These are phyloP conservation scores for Lamprotornis superbus DNA, from an alignment of 2,113 vertebrate genomes.

Conservation along the genomic window DNA sequence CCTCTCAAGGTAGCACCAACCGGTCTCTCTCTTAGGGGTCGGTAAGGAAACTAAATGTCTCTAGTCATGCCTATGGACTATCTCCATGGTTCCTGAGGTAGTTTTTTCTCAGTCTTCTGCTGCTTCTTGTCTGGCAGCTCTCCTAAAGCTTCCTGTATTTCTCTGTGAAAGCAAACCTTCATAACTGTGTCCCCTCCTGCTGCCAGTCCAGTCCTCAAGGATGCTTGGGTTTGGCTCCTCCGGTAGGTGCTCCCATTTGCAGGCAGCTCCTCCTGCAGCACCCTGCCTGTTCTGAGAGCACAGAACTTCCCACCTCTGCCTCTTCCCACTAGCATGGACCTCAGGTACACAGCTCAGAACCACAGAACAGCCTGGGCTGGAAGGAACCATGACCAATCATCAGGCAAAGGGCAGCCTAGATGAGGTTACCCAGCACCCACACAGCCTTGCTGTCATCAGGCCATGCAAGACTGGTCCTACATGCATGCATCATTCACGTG, in stretches of 20 bases:
- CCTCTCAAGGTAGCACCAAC: not conserved
- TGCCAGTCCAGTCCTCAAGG: not conserved
- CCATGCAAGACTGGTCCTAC: not conserved
- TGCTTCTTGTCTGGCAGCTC: not conserved
- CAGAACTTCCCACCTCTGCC: not conserved
- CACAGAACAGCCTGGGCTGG: not conserved
- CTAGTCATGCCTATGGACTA: not conserved
- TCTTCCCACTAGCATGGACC: not conserved
- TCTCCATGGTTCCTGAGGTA: not conserved
- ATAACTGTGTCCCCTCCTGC: not conserved
- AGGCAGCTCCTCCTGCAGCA: not conserved
- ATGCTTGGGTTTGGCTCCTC: not conserved
- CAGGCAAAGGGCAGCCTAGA: not conserved
- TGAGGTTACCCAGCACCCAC: not conserved
- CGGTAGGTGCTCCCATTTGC: not conserved
- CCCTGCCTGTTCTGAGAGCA: not conserved
- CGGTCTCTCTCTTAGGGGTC: not conserved
- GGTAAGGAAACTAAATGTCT: not conserved
- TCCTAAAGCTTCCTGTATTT: not conserved
- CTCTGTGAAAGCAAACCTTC: not conserved
- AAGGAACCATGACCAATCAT: not conserved
- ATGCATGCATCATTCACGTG: not conserved
- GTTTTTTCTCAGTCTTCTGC: not conserved
- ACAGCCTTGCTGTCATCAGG: not conserved
- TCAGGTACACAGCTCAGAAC: not conserved